Evolutionary conservation across 2,797 vertebrate genomes (phyloP), one percentile per base, ranked within the genome.

Genomic region (Otus scops): DNA sequence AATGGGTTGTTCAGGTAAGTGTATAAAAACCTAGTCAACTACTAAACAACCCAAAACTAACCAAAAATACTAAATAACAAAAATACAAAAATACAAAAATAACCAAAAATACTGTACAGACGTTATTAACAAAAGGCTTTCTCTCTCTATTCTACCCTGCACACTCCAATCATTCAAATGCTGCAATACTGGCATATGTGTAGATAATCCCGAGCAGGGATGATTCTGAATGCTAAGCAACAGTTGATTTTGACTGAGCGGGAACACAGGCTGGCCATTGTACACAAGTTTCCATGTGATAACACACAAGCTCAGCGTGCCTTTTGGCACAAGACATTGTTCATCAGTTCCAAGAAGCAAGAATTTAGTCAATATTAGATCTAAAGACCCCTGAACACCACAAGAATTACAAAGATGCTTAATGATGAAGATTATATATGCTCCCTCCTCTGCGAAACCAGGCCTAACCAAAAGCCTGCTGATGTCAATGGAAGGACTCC

Each of bases 151-250:
- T 65, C 70, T 10, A 28, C 47, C 80, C 95, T 30, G 34, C 60
- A 68, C 78, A 4, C 50, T 54, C 51, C 2, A 9, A 36, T 7
- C 45, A 57, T 5, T 54, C 60, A 65, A 34, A 8, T 1, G 2
- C 74, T 85, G 93, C 69, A 71, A 7, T 10, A 43, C 65, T 22
- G 63, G 83, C 91, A 88, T 32, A 30, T 76, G 92, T 83, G 91
- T 34, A 38, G 57, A 64, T 81, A 84, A 78, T 69, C 71, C 88
- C 3, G 0, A 22, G 65, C 50, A 67, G 67, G 57, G 82, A 15
- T 3, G 69, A 28, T 2, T 9, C 73, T 30, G 16, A 88, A 60
- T 32, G 77, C 85, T n/a, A 78, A 92, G 85, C 67, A 63, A 88
- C 74, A 23, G 23, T 38, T 56, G 3, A 17, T 59, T 45, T 39